phyloP scores from a whole-genome alignment of 2,113 vertebrate species.

The Spizaetus ornatus region DNA sequence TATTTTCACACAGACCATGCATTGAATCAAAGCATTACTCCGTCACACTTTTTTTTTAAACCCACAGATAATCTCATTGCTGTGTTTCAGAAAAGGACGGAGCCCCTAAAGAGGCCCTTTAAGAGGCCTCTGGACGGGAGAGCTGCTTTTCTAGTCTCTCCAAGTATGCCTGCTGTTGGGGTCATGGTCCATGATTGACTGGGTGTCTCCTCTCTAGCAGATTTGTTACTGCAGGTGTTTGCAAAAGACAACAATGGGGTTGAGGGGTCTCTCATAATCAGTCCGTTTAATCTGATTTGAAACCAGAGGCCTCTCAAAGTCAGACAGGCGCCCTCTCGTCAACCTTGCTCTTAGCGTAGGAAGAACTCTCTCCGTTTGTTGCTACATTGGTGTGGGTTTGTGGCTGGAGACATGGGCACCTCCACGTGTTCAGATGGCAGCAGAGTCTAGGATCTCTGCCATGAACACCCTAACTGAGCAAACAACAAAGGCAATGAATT shows the following conservation, averaged over 20 bases:
- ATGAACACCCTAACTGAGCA: not conserved
- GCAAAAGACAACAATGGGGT: not conserved
- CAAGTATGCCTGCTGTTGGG: not conserved
- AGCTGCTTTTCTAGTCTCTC: not conserved
- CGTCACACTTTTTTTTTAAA: not conserved
- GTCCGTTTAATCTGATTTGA: not conserved
- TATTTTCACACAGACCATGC: not conserved
- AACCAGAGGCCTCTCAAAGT: not conserved
- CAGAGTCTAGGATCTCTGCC: not conserved
- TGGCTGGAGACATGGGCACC: not conserved
- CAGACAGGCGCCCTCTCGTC: not conserved
- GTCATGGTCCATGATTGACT: not conserved
- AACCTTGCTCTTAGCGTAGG: not conserved
- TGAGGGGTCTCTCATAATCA: not conserved
- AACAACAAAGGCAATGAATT: not conserved
- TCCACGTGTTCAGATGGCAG: not conserved
- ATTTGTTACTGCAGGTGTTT: not conserved
- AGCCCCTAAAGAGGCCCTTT: not conserved
- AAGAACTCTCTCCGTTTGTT: not conserved
- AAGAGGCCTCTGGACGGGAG: not conserved
- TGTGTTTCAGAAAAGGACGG: not conserved
- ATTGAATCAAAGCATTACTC: not conserved
- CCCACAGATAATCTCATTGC: not conserved
- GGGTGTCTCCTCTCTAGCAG: not conserved
- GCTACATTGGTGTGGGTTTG: not conserved